A percentile compares a stretch with the other conserved stretches of the same genome.
Evolutionary conservation across 2,888 invertebrate species (phyloP).

Genomic region (Empis stercorea): DNA sequence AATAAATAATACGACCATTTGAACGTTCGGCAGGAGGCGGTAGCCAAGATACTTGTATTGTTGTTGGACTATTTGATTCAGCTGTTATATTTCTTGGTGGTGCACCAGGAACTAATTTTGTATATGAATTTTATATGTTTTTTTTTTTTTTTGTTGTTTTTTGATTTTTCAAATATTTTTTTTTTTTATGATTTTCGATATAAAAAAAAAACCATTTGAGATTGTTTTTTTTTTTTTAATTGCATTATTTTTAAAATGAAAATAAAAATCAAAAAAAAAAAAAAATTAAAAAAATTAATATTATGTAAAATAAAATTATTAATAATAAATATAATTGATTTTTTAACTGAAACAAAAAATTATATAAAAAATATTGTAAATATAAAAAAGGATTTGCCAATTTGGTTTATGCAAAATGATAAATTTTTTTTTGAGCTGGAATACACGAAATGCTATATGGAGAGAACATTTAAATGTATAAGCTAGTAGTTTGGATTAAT

Average conservation of each 20-base stretch:
- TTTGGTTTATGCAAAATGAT: background rate
- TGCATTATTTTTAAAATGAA: too few species aligned
- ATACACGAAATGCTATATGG: too few species aligned
- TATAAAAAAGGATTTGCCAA: background rate
- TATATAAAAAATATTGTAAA: background rate
- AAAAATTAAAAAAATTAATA: background rate
- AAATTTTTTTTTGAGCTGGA: background rate
- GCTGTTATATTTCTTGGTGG: constrained; percentile 91
- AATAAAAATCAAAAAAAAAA: background rate
- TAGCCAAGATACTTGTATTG: constrained; percentile 81
- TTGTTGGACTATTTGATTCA: constrained; percentile 74
- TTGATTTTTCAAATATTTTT: constrained; percentile 4
- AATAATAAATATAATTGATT: background rate
- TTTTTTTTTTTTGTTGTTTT: constrained; percentile 8
- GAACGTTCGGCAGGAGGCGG: constrained; percentile 83
- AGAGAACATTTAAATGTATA: too few species aligned
- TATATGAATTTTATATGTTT: too few species aligned
- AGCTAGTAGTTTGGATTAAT: too few species aligned
- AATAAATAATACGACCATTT: constrained; percentile 88
- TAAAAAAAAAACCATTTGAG: constrained; percentile 14
- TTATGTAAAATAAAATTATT: background rate
- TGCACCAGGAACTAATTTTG: constrained; percentile 95
- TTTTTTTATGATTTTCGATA: constrained; percentile 5
- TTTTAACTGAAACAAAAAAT: background rate
- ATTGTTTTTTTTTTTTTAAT: background rate